phyloP scores from a whole-genome alignment of 1,140 invertebrate species.

The Drosophila bocqueti region DNA sequence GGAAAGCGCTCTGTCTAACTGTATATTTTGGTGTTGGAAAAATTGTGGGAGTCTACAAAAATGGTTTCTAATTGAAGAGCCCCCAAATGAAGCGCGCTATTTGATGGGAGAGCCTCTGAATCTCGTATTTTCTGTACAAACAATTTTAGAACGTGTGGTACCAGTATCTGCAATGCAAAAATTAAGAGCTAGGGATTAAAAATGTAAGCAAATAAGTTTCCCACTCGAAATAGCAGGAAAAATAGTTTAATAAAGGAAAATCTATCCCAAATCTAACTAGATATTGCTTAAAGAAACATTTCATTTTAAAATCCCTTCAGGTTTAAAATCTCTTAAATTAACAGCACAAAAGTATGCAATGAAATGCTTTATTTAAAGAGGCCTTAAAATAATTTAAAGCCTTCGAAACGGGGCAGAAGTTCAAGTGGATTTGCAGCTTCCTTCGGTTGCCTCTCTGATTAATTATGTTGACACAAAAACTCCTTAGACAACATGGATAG shows the following conservation, averaged over 20 bases:
- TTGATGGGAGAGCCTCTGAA: not conserved
- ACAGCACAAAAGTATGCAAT: not conserved
- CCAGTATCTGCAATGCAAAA: not conserved
- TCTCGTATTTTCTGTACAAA: too few relatives aligned
- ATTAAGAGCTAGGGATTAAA: not conserved
- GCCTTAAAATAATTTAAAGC: not conserved
- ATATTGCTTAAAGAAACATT: too few relatives aligned
- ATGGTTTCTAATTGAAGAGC: constrained; percentile 22
- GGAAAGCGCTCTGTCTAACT: not conserved
- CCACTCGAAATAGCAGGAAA: too few relatives aligned
- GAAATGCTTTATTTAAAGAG: not conserved
- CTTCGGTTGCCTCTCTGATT: not conserved
- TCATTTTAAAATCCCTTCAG: too few relatives aligned
- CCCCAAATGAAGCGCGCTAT: constrained; percentile 2
- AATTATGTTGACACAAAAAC: not conserved
- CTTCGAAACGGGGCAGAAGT: not conserved
- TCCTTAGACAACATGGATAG: not conserved
- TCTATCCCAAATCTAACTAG: too few relatives aligned
- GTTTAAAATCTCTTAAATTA: not conserved
- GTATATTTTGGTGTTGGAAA: not conserved
- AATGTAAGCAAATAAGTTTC: too few relatives aligned
- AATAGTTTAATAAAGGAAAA: too few relatives aligned
- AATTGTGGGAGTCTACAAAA: constrained; percentile 12
- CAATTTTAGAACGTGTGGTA: not conserved
- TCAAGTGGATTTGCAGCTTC: not conserved